Percentiles rank a stretch among this genome's conserved stretches.
These are phyloP conservation scores for Pogonomyrmex californicus DNA, from an alignment of 1,140 invertebrate genomes.

Conservation along the genomic window DNA sequence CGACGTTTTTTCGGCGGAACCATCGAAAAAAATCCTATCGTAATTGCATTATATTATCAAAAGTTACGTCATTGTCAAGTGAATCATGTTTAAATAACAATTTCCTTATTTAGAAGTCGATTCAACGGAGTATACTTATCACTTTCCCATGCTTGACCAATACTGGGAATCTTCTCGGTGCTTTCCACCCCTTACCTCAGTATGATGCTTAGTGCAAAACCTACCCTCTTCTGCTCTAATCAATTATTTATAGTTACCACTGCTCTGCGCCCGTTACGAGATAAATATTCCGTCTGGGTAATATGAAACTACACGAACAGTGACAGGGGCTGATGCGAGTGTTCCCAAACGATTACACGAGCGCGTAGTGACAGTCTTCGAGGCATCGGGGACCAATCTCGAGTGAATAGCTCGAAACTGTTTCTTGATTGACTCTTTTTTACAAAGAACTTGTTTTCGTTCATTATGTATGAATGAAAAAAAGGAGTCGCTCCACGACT, in stretches of 20 bases:
- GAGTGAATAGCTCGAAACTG: slow-evolving; percentile 28
- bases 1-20: neutral
- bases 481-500: neutral
- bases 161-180: slow-evolving; percentile 17
- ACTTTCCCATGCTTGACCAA: slow-evolving; percentile 32
- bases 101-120: neutral
- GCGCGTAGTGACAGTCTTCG: slow-evolving; percentile 10
- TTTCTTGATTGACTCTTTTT: slow-evolving; percentile 28
- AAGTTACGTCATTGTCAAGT: neutral
- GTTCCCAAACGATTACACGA: slow-evolving; percentile 35
- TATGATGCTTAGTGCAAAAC: slow-evolving; percentile 11
- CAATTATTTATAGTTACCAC: slow-evolving; percentile 69
- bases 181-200: slow-evolving; percentile 50
- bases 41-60: slow-evolving; percentile 39
- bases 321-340: neutral
- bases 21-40: neutral
- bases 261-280: slow-evolving; percentile 43
- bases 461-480: neutral
- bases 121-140: neutral
- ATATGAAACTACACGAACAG: slow-evolving; percentile 52
- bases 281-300: slow-evolving; percentile 71
- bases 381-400: slow-evolving; percentile 61
- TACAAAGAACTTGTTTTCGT: neutral
- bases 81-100: slow-evolving; percentile 3
- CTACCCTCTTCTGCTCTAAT: slow-evolving; percentile 61